Conservation (phyloP, 1,140 invertebrate genomes). For the Temnothorax curvispinosus region DNA sequence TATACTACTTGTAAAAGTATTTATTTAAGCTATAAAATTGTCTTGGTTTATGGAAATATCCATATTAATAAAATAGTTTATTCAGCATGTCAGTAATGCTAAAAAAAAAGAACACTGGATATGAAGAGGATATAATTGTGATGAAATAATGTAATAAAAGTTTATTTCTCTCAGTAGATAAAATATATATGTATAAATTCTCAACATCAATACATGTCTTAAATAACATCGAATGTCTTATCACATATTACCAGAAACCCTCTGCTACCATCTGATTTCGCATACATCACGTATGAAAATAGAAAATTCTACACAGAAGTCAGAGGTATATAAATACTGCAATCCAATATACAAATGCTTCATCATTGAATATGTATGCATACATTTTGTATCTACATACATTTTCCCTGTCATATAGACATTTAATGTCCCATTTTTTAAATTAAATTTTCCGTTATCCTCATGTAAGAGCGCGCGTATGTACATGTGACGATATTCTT, state of each 20-base stretch:
- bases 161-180: conserved; percentile 74
- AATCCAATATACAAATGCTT: neutral
- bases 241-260: conserved; percentile 70
- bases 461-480: conserved; percentile 35
- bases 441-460: neutral
- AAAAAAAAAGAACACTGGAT: conserved; percentile 15
- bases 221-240: conserved; percentile 66
- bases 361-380: conserved; percentile 27
- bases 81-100: neutral
- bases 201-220: conserved; percentile 71
- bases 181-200: conserved; percentile 74
- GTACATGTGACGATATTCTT: neutral
- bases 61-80: conserved; percentile 6
- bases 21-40: conserved; percentile 21
- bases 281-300: conserved; percentile 71
- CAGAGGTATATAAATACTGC: conserved; percentile 73
- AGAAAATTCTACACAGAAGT: conserved; percentile 75
- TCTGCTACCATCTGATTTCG: conserved; percentile 63
- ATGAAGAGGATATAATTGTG: conserved; percentile 21
- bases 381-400: conserved; percentile 43
- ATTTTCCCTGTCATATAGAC: conserved; percentile 18
- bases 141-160: conserved; percentile 70
- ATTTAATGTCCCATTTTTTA: conserved; percentile 23
- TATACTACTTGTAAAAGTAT: neutral
- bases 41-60: neutral